A percentile compares a stretch with the other conserved stretches of the same genome.
phyloP scores from a whole-genome alignment of 2,113 vertebrate species.

The Propithecus coquereli region DNA sequence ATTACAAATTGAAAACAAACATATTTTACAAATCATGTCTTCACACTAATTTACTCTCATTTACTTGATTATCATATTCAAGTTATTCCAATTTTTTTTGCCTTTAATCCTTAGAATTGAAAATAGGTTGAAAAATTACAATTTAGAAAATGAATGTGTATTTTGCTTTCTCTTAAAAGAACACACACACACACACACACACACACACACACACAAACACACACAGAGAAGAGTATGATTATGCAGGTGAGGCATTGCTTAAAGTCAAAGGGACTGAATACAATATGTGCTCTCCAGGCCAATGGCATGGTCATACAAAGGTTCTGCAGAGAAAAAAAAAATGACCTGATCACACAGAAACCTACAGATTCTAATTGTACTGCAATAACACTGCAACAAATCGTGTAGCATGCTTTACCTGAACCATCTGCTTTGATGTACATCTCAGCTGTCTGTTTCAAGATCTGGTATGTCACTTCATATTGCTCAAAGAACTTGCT shows the following conservation, averaged over 20 bases:
- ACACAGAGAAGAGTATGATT: background rate
- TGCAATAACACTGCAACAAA: background rate
- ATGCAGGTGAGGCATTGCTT: background rate
- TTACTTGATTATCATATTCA: conserved; percentile 17
- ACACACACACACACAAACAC: background rate
- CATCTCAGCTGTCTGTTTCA: conserved; percentile 93
- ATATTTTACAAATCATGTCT: background rate
- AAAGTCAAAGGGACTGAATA: background rate
- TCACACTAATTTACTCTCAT: background rate
- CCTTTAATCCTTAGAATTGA: background rate
- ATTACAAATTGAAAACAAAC: background rate
- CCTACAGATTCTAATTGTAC: background rate
- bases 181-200: background rate
- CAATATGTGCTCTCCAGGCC: background rate
- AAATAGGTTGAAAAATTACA: conserved; percentile 9
- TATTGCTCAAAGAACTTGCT: conserved; percentile 98
- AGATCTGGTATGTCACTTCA: conserved; percentile 91
- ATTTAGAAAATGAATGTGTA: background rate
- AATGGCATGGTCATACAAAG: background rate
- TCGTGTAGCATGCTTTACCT: conserved; percentile 82
- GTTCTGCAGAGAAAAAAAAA: background rate
- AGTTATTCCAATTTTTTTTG: background rate
- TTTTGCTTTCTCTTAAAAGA: background rate
- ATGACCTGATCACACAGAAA: background rate
- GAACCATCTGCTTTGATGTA: conserved; percentile 94